Conservation (phyloP, 2,113 vertebrate species). For the Istiophorus platypterus region DNA sequence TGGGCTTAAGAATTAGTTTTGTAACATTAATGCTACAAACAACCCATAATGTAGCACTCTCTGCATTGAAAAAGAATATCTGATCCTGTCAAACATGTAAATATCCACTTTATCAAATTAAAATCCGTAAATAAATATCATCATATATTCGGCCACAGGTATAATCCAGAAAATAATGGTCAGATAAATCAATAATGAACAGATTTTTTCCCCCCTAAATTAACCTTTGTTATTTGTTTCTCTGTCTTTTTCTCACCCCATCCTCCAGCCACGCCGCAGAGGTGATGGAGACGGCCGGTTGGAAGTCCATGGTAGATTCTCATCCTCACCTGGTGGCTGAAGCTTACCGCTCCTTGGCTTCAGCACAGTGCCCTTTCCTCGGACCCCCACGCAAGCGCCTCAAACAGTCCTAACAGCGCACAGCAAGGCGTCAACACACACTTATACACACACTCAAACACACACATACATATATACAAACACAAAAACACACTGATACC, state of each 20-base stretch:
- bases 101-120: not conserved
- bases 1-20: not conserved
- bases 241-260: not conserved
- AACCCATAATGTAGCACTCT: not conserved
- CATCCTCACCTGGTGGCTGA: slow-evolving; percentile 98
- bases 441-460: slow-evolving; percentile 15
- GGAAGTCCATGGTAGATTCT: slow-evolving; percentile 98
- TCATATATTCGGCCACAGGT: not conserved
- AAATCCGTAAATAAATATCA: not conserved
- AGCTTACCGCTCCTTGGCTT: slow-evolving; percentile 96
- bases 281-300: slow-evolving; percentile 97
- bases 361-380: slow-evolving; percentile 97
- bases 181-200: not conserved
- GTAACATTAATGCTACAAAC: too few species aligned
- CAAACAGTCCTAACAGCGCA: slow-evolving; percentile 93
- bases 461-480: slow-evolving; percentile 22
- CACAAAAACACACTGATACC: slow-evolving; percentile 24
- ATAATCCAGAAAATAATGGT: not conserved
- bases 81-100: not conserved
- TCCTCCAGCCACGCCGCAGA: slow-evolving; percentile 84
- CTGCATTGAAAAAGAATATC: not conserved
- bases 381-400: slow-evolving; percentile 97
- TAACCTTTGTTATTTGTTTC: not conserved
- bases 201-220: not conserved
- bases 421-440: not conserved